Conservation (phyloP, 2,797 vertebrate genomes). For the Clangula hyemalis region DNA sequence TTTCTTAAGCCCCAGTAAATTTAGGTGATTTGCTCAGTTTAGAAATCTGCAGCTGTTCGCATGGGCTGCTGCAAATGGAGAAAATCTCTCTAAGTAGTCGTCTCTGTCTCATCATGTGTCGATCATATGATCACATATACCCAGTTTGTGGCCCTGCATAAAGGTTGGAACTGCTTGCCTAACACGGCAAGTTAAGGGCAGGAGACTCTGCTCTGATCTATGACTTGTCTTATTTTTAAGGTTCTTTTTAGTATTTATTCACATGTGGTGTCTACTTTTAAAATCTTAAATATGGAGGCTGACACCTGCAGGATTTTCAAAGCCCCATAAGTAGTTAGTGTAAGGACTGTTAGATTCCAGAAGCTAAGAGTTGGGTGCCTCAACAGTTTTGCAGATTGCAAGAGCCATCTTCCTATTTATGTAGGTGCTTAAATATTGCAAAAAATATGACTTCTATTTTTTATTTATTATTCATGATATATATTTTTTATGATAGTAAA, state of each 20-base stretch:
- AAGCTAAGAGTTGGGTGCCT: background rate
- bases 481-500: background rate
- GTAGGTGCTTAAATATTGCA: background rate
- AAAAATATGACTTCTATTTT: background rate
- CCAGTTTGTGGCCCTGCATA: background rate
- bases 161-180: background rate
- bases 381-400: background rate
- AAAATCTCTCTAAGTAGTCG: background rate
- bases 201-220: background rate
- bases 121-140: background rate
- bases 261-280: background rate
- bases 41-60: conserved; percentile 4
- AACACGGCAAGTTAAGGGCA: fast-evolving
- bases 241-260: background rate
- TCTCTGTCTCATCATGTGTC: background rate
- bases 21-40: conserved; percentile 15
- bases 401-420: background rate
- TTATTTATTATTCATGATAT: background rate
- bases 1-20: background rate
- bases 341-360: background rate
- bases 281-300: background rate
- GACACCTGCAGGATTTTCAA: background rate
- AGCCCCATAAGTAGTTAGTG: background rate
- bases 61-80: background rate
- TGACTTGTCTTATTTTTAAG: background rate